Conservation (phyloP, 2,797 vertebrate genomes). For the Mus minutoides region DNA sequence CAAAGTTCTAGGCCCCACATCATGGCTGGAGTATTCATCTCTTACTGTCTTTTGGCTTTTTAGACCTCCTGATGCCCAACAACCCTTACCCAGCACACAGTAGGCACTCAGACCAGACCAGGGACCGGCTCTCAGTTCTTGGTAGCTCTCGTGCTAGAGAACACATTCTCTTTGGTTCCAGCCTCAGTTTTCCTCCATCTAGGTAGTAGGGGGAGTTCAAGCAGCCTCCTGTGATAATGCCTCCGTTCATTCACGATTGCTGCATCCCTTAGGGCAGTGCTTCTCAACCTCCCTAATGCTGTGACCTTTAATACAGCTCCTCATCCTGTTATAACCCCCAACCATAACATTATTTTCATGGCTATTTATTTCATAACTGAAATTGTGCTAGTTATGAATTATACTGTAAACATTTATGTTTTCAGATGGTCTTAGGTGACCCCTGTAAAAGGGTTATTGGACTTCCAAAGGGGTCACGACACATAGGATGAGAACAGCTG, state of each 20-base stretch:
- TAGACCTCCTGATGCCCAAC: neutral
- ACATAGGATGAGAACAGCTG: neutral
- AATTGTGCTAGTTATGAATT: neutral
- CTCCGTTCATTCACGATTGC: neutral
- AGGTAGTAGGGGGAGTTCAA: neutral
- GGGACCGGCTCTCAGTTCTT: neutral
- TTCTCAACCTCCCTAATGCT: neutral
- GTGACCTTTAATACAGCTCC: neutral
- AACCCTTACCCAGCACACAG: neutral
- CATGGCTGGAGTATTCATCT: neutral
- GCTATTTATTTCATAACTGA: neutral
- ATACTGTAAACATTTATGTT: neutral
- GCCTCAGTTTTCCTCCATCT: neutral
- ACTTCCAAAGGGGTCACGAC: neutral
- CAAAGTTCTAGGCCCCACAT: neutral
- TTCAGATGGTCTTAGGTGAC: neutral
- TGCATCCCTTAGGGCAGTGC: neutral
- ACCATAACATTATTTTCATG: neutral
- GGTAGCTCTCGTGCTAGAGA: neutral
- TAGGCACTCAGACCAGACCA: neutral
- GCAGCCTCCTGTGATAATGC: neutral
- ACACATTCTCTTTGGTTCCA: neutral
- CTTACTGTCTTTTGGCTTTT: neutral
- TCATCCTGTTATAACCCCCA: neutral
- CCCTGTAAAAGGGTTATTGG: neutral